Base-by-base conservation (phyloP, 2,888 invertebrate species). In the Drosophila phalerata region DNA sequence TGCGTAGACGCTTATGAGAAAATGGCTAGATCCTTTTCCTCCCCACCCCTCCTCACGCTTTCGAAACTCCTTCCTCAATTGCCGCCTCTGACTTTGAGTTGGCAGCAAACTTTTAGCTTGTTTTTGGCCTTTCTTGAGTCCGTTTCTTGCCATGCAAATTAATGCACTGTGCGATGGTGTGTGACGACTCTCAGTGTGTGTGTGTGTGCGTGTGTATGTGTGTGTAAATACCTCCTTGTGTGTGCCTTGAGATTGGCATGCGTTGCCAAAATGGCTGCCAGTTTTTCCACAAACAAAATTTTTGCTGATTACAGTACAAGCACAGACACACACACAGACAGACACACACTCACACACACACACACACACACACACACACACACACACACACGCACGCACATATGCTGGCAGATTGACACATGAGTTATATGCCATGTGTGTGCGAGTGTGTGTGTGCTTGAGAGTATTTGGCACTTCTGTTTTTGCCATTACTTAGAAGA, bases 101-200 rank as follows among this genome's bases (percentile, higher is more conserved):
- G 77, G 78, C 73, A 73, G 68, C 65, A 63, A 64, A 61, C 57
- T 80, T 72, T 69, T 63, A 65, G 79, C 77, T 71, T 51, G 51
- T 64, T 73, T 66, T 69, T 64, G 67, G 72, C 64, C 68, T 72
- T 72, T 56, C 62, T 56, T 68, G 63, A 63, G 79, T 75, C 80
- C 78, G 64, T 77, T 61, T 72, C 68, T 65, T 80, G 72, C 68
- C 77, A 68, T 80, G 80, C 77, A 79, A 72, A 80, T 80, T 80
- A 77, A 77, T 77, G 76, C 76, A 79, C 79, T 75, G 65, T 79
- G 79, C 75, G 69, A 75, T 79, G 69, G 56, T 73, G 74, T 73
- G 68, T 68, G 79, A 68, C 47, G 48, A 56, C 42, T 57, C 13
- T 45, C 19, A n/a, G 32, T 37, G 6, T 28, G 43, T 53, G 25